Evolutionary conservation across 2,888 invertebrate genomes (phyloP).

Genomic region (Terebella lapidaria): DNA sequence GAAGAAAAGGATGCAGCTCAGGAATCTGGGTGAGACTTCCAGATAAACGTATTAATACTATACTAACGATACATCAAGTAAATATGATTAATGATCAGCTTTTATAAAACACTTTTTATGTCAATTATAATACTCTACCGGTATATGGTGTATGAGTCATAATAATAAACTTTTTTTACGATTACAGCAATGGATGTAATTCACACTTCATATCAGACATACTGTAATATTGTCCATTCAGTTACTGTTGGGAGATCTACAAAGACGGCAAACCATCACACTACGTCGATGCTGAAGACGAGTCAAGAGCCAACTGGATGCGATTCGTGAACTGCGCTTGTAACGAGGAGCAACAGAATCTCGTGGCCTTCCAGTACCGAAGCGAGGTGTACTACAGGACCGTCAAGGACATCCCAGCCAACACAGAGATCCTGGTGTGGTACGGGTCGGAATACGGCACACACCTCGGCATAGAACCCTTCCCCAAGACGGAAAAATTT

Average conservation of each 20-base stretch:
- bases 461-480: background rate
- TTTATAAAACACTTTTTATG: too few species aligned
- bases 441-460: background rate
- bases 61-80: too few species aligned
- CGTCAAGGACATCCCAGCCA: background rate
- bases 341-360: background rate
- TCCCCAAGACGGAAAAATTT: too few species aligned
- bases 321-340: background rate
- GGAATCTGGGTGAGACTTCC: background rate
- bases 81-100: too few species aligned
- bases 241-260: background rate
- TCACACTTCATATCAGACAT: too few species aligned
- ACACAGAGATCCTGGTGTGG: background rate
- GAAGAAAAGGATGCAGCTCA: background rate
- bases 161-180: too few species aligned
- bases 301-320: background rate
- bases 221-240: too few species aligned
- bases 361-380: background rate
- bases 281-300: background rate
- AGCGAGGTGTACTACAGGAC: background rate
- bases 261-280: background rate
- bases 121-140: too few species aligned
- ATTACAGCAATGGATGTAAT: too few species aligned
- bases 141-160: too few species aligned
- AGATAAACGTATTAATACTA: too few species aligned